These are phyloP conservation scores for Haemorhous mexicanus DNA, from an alignment of 2,113 vertebrate species.

Conservation along the genomic window DNA sequence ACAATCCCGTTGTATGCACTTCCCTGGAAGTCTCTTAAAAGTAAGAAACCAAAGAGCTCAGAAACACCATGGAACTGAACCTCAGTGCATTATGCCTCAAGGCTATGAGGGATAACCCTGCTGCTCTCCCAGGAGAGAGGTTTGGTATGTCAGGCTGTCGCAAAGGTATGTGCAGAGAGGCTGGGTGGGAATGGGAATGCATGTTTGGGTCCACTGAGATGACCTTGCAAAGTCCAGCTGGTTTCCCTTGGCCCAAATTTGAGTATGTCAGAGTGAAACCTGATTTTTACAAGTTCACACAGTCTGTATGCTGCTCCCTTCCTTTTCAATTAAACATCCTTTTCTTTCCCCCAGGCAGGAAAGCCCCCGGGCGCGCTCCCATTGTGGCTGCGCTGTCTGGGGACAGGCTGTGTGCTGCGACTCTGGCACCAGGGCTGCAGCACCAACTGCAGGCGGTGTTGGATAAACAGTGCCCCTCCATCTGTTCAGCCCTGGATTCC, in stretches of 20 bases:
- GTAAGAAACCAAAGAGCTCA: neutral
- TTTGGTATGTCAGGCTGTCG: neutral
- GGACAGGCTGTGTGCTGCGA: neutral
- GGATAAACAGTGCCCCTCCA: neutral
- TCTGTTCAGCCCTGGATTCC: neutral
- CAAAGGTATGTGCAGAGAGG: neutral
- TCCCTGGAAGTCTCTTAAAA: neutral
- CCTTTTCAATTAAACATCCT: constrained; percentile 36
- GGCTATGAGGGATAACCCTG: neutral
- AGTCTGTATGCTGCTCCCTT: neutral
- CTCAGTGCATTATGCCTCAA: neutral
- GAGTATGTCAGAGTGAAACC: neutral
- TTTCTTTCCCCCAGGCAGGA: neutral
- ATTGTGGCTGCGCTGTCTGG: neutral
- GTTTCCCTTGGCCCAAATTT: neutral
- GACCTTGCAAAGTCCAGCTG: neutral
- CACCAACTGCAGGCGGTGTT: neutral
- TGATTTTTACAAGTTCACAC: neutral
- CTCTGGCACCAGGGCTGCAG: neutral
- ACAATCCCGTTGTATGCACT: neutral
- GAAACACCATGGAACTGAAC: neutral
- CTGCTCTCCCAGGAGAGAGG: neutral
- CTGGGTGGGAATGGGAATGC: neutral
- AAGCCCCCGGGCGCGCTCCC: neutral
- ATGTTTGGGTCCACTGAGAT: neutral